Evolutionary conservation across 2,888 invertebrate genomes (phyloP).

Genomic region (Heliothis peltigera): DNA sequence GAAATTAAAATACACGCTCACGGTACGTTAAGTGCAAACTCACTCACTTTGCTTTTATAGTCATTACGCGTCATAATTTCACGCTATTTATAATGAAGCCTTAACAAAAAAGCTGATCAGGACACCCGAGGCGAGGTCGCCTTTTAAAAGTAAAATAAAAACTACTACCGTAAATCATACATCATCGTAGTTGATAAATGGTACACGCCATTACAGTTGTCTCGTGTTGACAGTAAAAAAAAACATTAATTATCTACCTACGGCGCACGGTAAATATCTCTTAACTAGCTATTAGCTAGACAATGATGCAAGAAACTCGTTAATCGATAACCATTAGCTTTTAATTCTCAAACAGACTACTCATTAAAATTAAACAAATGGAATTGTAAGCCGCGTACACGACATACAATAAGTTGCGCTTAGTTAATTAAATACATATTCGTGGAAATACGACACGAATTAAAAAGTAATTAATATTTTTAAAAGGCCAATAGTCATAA

Average conservation of each 20-base stretch:
- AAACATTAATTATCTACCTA: conserved; percentile 75
- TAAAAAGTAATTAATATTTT: conserved; percentile 12
- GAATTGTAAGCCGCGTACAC: conserved; percentile 29
- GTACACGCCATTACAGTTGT: conserved; percentile 67
- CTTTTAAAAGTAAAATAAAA: conserved; percentile 54
- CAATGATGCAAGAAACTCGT: conserved; percentile 61
- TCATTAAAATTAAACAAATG: conserved; percentile 64
- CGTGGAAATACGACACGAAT: conserved; percentile 26
- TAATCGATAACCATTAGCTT: conserved; percentile 64
- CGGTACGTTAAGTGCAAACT: conserved; percentile 11
- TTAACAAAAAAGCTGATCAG: conserved; percentile 55
- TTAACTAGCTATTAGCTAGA: conserved; percentile 66
- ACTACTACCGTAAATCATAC: conserved; percentile 55
- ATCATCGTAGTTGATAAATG: conserved; percentile 70
- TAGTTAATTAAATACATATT: conserved; percentile 25
- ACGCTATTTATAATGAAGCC: conserved; percentile 40
- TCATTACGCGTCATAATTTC: conserved; percentile 12
- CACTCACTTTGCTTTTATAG: not conserved
- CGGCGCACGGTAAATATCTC: conserved; percentile 64
- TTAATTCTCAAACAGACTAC: conserved; percentile 54
- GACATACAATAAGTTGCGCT: conserved; percentile 26
- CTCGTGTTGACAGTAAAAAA: conserved; percentile 71
- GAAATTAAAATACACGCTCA: not conserved
- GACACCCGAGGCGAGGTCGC: conserved; percentile 31
- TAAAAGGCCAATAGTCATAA: not conserved